phyloP scores from a whole-genome alignment of 2,797 vertebrate species.

The Sebastes cheni region DNA sequence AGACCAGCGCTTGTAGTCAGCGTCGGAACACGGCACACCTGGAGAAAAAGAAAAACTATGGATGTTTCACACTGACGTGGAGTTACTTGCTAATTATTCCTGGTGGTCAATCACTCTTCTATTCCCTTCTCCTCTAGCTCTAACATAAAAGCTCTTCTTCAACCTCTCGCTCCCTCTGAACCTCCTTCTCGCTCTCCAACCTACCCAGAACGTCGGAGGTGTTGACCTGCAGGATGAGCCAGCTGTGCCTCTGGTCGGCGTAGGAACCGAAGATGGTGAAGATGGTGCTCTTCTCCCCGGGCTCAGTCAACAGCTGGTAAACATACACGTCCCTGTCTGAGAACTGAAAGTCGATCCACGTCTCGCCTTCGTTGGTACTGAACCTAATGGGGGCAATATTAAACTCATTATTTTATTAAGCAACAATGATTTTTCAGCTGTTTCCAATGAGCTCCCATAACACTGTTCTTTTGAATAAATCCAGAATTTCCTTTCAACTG shows the following conservation, averaged over 20 bases:
- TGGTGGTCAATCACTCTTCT: not conserved
- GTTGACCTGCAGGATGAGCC: slow-evolving; percentile 98
- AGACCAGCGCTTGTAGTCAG: slow-evolving; percentile 97
- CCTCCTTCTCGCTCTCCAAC: not conserved
- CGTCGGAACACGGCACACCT: slow-evolving; percentile 95
- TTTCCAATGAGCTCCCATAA: not conserved
- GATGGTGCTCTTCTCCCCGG: slow-evolving; percentile 95
- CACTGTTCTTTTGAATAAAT: not conserved
- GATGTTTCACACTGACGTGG: not conserved
- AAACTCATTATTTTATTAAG: not conserved
- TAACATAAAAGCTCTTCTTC: not conserved
- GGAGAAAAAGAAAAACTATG: not conserved
- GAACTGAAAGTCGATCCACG: slow-evolving; percentile 92
- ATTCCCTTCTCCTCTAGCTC: not conserved
- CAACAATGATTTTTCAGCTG: not conserved
- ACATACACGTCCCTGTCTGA: slow-evolving; percentile 89
- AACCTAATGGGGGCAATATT: slow-evolving; percentile 79
- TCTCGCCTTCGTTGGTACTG: slow-evolving; percentile 98
- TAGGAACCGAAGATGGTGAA: slow-evolving; percentile 98
- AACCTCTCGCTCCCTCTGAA: not conserved
- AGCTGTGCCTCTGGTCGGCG: slow-evolving; percentile 93
- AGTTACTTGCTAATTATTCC: not conserved
- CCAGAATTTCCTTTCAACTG: not conserved
- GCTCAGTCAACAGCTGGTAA: slow-evolving; percentile 96
- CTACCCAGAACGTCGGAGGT: slow-evolving; percentile 91